Conservation (phyloP, 1,140 invertebrate genomes). For the Dysdera silvatica region DNA sequence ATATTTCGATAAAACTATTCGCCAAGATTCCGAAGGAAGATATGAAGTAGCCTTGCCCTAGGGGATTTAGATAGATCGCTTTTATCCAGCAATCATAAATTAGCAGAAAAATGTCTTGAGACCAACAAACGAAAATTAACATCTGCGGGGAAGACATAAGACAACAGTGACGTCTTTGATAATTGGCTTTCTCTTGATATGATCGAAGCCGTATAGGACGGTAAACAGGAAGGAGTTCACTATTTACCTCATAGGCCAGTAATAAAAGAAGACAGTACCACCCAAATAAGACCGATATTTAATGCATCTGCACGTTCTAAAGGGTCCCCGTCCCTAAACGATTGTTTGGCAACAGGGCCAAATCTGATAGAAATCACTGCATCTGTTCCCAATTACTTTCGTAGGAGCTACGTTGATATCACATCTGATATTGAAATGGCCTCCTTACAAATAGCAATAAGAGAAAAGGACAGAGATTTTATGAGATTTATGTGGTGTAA, state of each 20-base stretch:
- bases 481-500: conserved; percentile 8
- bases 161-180: background rate
- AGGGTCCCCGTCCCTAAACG: conserved; percentile 1
- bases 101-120: background rate
- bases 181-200: conserved; percentile 1
- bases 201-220: background rate
- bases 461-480: conserved; percentile 7
- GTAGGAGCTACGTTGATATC: background rate
- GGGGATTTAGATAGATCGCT: background rate
- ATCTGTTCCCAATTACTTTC: background rate
- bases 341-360: conserved; percentile 9
- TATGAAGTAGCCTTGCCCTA: conserved; percentile 18
- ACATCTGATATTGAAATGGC: conserved; percentile 6
- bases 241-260: conserved; percentile 13
- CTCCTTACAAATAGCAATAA: background rate
- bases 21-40: background rate
- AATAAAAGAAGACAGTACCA: conserved; percentile 6
- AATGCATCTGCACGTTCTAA: background rate
- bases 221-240: background rate
- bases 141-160: background rate
- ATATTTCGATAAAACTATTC: conserved; percentile 1
- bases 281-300: conserved; percentile 6
- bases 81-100: background rate
- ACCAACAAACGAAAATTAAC: conserved; percentile 14
- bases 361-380: conserved; percentile 14